Evolutionary conservation across 1,140 invertebrate genomes (phyloP).

Genomic region (Rhysida immarginata): DNA sequence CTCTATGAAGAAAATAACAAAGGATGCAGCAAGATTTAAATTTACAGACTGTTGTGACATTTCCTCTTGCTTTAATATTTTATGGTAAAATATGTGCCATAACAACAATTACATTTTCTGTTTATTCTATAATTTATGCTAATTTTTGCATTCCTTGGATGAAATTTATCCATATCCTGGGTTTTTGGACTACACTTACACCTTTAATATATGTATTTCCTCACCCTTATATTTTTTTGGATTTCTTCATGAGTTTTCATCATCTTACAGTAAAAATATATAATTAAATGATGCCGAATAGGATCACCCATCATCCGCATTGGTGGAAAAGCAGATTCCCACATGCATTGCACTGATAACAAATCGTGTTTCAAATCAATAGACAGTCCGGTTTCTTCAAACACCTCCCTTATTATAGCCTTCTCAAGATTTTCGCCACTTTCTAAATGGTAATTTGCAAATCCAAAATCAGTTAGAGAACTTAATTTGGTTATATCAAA

Average conservation of each 20-base stretch:
- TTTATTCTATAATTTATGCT: too few species aligned
- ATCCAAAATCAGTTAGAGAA: neutral
- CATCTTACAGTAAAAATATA: slow-evolving; percentile 20
- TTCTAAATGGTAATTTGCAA: slow-evolving; percentile 1
- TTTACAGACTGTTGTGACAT: too few species aligned
- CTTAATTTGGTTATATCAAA: neutral
- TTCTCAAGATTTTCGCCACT: slow-evolving; percentile 18
- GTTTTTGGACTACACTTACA: too few species aligned
- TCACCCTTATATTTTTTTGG: too few species aligned
- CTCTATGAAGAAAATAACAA: too few species aligned
- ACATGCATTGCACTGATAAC: slow-evolving; percentile 22
- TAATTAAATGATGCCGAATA: slow-evolving; percentile 27
- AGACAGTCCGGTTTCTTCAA: slow-evolving; percentile 26
- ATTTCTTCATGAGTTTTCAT: neutral
- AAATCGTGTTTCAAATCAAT: slow-evolving; percentile 13
- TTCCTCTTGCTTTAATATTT: too few species aligned
- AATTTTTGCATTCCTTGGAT: too few species aligned
- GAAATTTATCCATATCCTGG: too few species aligned
- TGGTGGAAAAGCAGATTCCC: slow-evolving; percentile 29
- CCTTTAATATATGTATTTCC: too few species aligned
- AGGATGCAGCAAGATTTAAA: too few species aligned
- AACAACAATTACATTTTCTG: too few species aligned
- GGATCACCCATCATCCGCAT: slow-evolving; percentile 23
- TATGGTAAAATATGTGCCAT: too few species aligned
- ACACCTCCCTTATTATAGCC: slow-evolving; percentile 25